These are phyloP conservation scores for Lamellibrachia luymesi DNA, from an alignment of 1,140 invertebrate species.

Conservation along the genomic window DNA sequence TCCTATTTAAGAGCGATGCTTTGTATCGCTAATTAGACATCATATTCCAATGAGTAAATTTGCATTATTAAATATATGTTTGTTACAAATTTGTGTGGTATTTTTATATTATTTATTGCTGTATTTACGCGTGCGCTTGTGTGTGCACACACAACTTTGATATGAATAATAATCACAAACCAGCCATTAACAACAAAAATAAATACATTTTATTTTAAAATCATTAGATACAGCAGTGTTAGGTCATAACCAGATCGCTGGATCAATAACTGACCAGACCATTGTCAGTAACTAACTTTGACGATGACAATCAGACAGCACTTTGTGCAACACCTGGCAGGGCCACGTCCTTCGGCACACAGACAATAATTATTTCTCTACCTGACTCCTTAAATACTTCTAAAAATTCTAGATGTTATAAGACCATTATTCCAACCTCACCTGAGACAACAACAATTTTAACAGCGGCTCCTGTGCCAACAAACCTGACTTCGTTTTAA, in stretches of 20 bases:
- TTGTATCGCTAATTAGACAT: background rate
- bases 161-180: background rate
- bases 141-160: too few species aligned
- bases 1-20: background rate
- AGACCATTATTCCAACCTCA: background rate
- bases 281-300: background rate
- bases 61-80: background rate
- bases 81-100: background rate
- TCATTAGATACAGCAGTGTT: background rate
- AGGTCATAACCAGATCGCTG: background rate
- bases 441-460: background rate
- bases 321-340: background rate
- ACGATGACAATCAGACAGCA: background rate
- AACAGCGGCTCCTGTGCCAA: background rate
- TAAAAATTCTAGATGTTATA: background rate
- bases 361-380: too few species aligned
- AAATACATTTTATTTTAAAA: slow-evolving; percentile 6
- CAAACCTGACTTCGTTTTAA: background rate
- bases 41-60: background rate
- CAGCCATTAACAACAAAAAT: background rate
- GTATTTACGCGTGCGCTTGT: too few species aligned
- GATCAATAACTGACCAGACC: background rate
- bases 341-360: background rate
- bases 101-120: background rate
- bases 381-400: too few species aligned